Percentiles rank a stretch among this genome's conserved stretches.
Conservation (phyloP, 2,888 invertebrate species). For the Hyles lineata region DNA sequence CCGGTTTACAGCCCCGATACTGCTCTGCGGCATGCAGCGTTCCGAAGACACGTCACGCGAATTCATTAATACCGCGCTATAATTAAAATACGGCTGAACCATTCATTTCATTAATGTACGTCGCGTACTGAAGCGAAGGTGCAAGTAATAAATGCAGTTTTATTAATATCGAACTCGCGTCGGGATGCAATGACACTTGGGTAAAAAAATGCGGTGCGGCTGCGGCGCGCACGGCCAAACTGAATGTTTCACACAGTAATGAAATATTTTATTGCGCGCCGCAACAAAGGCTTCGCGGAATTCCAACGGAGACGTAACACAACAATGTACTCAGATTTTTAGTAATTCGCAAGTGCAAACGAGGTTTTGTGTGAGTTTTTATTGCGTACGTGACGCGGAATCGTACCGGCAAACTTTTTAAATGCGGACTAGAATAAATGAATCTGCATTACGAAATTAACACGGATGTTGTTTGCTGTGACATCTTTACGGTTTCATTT, state of each 20-base stretch:
- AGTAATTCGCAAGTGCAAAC: conserved; percentile 66
- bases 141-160: conserved; percentile 22
- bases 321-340: conserved; percentile 77
- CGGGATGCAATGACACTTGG: conserved; percentile 11
- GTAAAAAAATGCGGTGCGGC: not conserved
- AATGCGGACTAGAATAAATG: conserved; percentile 16
- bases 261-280: conserved; percentile 77
- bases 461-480: not conserved
- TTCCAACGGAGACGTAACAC: conserved; percentile 63
- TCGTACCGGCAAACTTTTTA: conserved; percentile 14
- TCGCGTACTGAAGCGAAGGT: conserved; percentile 13
- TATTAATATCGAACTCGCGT: conserved; percentile 12
- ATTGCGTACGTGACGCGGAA: conserved; percentile 43
- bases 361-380: conserved; percentile 56
- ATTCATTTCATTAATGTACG: conserved; percentile 24
- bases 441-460: conserved; percentile 32
- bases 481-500: not conserved
- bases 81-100: conserved; percentile 18
- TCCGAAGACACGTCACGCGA: conserved; percentile 38
- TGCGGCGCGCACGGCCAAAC: conserved; percentile 39
- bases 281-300: conserved; percentile 64
- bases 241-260: conserved; percentile 69
- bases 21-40: too few relatives aligned
- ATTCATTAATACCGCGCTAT: conserved; percentile 25
- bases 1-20: too few relatives aligned